Conservation (phyloP, 2,797 vertebrate species). For the Borostomias antarcticus region DNA sequence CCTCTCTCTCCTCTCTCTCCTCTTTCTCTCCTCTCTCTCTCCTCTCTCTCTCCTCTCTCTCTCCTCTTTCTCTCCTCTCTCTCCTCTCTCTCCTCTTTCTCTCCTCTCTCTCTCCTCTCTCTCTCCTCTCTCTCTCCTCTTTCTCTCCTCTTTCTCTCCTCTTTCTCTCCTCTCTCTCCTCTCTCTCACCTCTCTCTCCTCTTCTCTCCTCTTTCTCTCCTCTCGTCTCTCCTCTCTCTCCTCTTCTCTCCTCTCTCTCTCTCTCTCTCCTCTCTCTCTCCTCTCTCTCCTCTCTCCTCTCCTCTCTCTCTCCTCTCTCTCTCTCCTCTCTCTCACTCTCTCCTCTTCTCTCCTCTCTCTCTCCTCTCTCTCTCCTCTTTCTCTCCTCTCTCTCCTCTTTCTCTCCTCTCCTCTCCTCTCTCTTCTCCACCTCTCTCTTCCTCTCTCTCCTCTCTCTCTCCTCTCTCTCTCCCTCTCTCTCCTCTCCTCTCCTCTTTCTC, state of each 20-base stretch:
- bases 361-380: conserved; percentile 5
- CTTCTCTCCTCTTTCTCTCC: background rate
- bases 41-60: background rate
- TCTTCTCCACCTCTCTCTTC: background rate
- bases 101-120: background rate
- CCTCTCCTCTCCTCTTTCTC: too few species aligned
- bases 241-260: background rate
- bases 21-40: too few species aligned
- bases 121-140: conserved; percentile 2
- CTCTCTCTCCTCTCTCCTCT: too few species aligned
- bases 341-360: conserved; percentile 7
- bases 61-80: background rate
- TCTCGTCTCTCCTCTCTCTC: background rate
- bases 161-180: conserved; percentile 6
- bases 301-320: too few species aligned
- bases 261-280: background rate
- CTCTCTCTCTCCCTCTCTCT: background rate
- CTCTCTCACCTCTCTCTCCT: background rate
- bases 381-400: background rate
- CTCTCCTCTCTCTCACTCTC: conserved; percentile 14
- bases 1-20: background rate
- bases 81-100: conserved; percentile 4
- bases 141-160: background rate
- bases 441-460: background rate
- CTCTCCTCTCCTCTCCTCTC: background rate